phyloP scores from a whole-genome alignment of 1,140 invertebrate species.

The Philotrypesis tridentata region DNA sequence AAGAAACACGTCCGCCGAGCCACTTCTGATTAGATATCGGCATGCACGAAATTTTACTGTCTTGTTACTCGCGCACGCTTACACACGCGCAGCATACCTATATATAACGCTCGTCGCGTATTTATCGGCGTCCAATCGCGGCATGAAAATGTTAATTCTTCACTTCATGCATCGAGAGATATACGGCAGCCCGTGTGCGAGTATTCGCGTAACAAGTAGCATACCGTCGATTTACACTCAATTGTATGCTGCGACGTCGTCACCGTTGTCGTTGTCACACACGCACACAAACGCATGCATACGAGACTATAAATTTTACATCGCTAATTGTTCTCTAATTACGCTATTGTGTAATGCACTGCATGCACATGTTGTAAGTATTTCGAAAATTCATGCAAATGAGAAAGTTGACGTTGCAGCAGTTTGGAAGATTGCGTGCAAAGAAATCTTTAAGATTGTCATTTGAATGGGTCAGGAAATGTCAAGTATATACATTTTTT shows the following conservation, averaged over 20 bases:
- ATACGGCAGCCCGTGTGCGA: neutral
- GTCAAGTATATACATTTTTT: no score
- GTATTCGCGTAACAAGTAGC: neutral
- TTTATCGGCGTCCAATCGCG: constrained; percentile 10
- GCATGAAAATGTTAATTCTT: constrained; percentile 31
- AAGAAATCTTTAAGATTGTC: no score
- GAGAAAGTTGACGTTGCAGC: no score
- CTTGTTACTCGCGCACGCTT: neutral
- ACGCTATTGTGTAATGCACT: neutral
- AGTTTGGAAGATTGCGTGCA: no score
- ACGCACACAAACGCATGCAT: no score
- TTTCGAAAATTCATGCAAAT: neutral
- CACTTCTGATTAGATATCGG: constrained; percentile 57
- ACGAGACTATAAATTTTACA: constrained; percentile 21
- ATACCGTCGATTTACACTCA: neutral
- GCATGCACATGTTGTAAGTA: neutral
- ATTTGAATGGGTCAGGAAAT: no score
- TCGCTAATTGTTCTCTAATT: constrained; percentile 24
- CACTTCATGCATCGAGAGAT: neutral
- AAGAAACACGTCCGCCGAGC: neutral
- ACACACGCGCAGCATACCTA: neutral
- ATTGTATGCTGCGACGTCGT: neutral
- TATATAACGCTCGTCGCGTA: no score
- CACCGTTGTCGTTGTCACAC: neutral
- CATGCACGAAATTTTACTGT: constrained; percentile 38